Conservation (phyloP, 2,888 invertebrate genomes). For the Lapara coniferarum region DNA sequence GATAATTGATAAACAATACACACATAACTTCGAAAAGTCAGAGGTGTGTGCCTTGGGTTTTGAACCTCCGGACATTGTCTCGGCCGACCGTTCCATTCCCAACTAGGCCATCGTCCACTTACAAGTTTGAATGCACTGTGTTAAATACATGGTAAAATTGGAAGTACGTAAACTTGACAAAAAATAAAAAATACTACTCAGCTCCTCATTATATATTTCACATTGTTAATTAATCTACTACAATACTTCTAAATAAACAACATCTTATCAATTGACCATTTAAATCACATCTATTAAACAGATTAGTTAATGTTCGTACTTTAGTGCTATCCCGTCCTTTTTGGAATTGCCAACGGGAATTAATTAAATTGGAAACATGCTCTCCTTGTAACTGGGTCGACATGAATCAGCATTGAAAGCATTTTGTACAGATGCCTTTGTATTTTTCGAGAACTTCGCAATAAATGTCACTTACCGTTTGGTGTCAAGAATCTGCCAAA, state of each 20-base stretch:
- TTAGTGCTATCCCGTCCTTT: not conserved
- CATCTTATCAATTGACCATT: constrained; percentile 20
- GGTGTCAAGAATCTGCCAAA: too few relatives aligned
- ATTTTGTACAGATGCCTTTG: not conserved
- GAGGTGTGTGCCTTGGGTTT: too few relatives aligned
- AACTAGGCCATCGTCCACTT: too few relatives aligned
- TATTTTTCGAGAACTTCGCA: not conserved
- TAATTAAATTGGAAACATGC: constrained; percentile 33
- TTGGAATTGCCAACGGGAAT: constrained; percentile 30
- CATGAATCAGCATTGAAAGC: not conserved
- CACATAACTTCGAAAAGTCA: too few relatives aligned
- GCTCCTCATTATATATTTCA: too few relatives aligned
- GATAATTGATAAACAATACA: too few relatives aligned
- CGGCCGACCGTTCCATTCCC: too few relatives aligned
- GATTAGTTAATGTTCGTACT: constrained; percentile 37
- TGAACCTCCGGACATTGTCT: too few relatives aligned
- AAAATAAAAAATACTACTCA: too few relatives aligned
- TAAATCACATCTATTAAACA: constrained; percentile 36
- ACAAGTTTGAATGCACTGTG: too few relatives aligned
- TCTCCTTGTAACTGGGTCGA: not conserved
- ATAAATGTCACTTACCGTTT: not conserved
- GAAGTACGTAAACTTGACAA: too few relatives aligned
- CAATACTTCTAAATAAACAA: not conserved
- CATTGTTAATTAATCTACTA: not conserved
- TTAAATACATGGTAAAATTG: too few relatives aligned